Conservation (phyloP, 2,797 vertebrate genomes). For the Denticeps clupeoides region DNA sequence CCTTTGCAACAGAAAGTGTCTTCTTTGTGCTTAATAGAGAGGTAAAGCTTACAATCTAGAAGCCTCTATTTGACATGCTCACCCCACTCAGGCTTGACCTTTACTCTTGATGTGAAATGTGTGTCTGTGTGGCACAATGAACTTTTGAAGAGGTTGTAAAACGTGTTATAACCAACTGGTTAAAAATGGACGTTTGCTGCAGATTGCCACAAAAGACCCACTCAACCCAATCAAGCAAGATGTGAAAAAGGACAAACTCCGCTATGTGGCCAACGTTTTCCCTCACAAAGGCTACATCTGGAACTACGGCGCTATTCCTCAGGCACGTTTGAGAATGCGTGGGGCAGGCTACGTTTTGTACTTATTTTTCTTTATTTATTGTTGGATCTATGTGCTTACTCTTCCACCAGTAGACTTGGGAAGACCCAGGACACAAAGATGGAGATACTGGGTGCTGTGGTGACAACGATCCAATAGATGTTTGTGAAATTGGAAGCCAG, state of each 20-base stretch:
- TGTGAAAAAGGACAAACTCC: conserved; percentile 88
- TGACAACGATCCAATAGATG: conserved; percentile 96
- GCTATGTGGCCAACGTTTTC: conserved; percentile 88
- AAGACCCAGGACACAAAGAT: conserved; percentile 86
- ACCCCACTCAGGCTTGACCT: too few species aligned
- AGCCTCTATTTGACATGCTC: too few species aligned
- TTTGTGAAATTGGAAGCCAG: conserved; percentile 93
- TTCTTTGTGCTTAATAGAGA: too few species aligned
- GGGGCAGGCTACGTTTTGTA: too few species aligned
- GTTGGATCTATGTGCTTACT: background rate
- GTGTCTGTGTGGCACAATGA: background rate
- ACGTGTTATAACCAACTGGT: too few species aligned
- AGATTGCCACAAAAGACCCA: conserved; percentile 92
- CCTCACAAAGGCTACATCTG: conserved; percentile 98
- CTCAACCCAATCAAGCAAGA: conserved; percentile 97
- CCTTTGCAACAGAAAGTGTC: too few species aligned
- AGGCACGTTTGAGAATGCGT: too few species aligned
- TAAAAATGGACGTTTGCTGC: conserved; percentile 22
- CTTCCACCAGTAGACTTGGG: conserved; percentile 73
- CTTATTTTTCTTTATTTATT: background rate
- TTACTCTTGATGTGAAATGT: too few species aligned
- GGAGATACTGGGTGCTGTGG: conserved; percentile 77
- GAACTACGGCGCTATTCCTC: conserved; percentile 96
- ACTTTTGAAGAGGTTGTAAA: background rate
- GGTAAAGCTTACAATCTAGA: too few species aligned